Percentiles rank a stretch among this genome's conserved stretches.
phyloP scores from a whole-genome alignment of 2,113 vertebrate genomes.

The Dunckerocampus dactyliophorus region DNA sequence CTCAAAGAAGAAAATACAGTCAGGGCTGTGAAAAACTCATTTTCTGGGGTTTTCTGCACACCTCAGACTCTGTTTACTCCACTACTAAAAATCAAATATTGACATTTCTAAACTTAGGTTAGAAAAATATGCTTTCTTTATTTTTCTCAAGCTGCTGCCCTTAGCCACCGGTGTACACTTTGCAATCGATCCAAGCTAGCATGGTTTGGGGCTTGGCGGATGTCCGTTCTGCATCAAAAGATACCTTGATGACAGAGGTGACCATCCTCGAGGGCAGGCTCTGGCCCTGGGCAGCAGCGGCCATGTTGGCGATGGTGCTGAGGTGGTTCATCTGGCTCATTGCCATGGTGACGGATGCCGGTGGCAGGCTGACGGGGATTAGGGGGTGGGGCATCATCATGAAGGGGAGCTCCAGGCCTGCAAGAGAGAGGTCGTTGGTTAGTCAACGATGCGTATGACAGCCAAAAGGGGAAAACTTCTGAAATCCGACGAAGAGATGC shows the following conservation, averaged over 20 bases:
- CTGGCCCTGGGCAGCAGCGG: constrained; percentile 95
- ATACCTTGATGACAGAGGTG: constrained; percentile 99
- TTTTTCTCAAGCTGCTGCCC: too few relatives aligned
- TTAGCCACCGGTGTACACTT: too few relatives aligned
- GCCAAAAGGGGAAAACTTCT: constrained; percentile 49
- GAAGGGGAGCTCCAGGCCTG: constrained; percentile 97
- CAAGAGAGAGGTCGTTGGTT: constrained; percentile 53
- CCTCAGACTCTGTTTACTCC: too few relatives aligned
- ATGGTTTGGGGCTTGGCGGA: neutral
- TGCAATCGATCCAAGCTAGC: neutral
- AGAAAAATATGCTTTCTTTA: too few relatives aligned
- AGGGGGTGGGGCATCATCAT: constrained; percentile 99
- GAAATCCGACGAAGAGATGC: constrained; percentile 28
- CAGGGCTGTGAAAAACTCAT: too few relatives aligned
- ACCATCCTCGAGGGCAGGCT: constrained; percentile 93
- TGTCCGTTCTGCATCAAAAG: constrained; percentile 27
- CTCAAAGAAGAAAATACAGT: too few relatives aligned
- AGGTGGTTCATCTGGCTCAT: constrained; percentile 99
- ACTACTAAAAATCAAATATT: too few relatives aligned
- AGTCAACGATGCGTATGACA: constrained; percentile 61
- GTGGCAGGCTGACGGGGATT: constrained; percentile 98
- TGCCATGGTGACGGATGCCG: constrained; percentile 98
- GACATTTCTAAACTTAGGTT: too few relatives aligned
- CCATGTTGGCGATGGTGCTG: constrained; percentile 99
- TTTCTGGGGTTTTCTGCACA: too few relatives aligned